Evolutionary conservation across 2,797 vertebrate species (phyloP), one percentile per base, ranked within the genome.

Genomic region (Sebastes hubbsi): DNA sequence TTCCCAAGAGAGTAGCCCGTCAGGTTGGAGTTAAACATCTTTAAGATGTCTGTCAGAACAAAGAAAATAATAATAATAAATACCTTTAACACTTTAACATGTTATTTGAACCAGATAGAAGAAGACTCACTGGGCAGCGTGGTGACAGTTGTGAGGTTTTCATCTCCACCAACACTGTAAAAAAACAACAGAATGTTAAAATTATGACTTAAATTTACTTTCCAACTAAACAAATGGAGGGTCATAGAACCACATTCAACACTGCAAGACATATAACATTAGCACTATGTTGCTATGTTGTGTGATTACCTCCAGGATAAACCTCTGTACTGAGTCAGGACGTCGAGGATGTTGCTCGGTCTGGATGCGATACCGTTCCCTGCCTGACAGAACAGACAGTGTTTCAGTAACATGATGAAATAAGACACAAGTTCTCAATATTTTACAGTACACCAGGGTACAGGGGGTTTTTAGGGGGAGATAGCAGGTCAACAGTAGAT

Each of bases 101-200:
- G 6, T 42, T 14, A 16, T 69, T 24, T 27, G 13, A 66, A 46
- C 16, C 2, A 29, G 22, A 18, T 18, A 2, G 0, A 54, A 10
- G 42, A 69, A 34, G 63, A 96, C 97, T 97, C 91, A 99, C 98
- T 99, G 49, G 97, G 97, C 69, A 99, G 93, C 69, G 97, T 98
- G 52, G 97, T 99, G 89, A 97, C 91, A 0, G 74, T 95, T 20
- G 94, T 92, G 77, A 99, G 94, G 4, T 92, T 95, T 1, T 54
- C 87, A 30, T 98, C 96, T 87, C 98, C 25, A 25, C 25, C 25
- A 25, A 25, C 97, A 83, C 98, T 99, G 87, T 8, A 59, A 52
- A 72, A 42, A 79, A 79, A 25, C 56, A 6, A 29, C 5, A 66
- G 6, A 63, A 59, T 6, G 32, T 72, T 22, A 22, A 54, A 12